Percentiles rank a stretch among this genome's conserved stretches.
phyloP scores from a whole-genome alignment of 2,113 vertebrate genomes.

The Heterochromis multidens region DNA sequence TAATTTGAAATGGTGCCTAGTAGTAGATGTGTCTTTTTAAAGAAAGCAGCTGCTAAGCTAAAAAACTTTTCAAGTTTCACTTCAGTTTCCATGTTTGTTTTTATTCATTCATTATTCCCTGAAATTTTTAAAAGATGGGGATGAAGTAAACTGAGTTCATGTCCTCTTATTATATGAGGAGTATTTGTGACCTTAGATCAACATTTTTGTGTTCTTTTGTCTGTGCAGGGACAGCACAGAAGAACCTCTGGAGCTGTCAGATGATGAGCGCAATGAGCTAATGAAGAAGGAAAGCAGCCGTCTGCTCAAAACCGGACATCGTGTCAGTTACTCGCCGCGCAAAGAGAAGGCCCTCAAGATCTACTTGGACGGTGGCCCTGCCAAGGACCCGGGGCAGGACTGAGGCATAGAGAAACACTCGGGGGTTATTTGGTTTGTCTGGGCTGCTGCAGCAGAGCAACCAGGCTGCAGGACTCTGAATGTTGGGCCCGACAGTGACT shows the following conservation, averaged over 20 bases:
- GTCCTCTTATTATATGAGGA: neutral
- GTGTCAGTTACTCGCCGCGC: constrained; percentile 96
- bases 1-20: neutral
- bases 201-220: neutral
- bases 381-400: constrained; percentile 93
- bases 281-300: constrained; percentile 99
- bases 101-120: neutral
- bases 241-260: constrained; percentile 89
- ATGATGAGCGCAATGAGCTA: constrained; percentile 94
- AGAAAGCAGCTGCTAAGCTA: neutral
- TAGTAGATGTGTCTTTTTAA: neutral
- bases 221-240: constrained; percentile 87
- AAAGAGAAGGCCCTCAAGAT: constrained; percentile 99
- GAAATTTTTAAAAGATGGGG: neutral
- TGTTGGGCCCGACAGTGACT: constrained; percentile 66
- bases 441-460: constrained; percentile 82
- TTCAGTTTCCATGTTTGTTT: too few species aligned
- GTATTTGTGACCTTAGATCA: neutral
- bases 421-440: constrained; percentile 60
- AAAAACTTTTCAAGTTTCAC: too few species aligned
- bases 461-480: constrained; percentile 72
- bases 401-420: constrained; percentile 68
- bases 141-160: neutral
- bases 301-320: constrained; percentile 95
- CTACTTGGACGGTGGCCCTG: constrained; percentile 94